Evolutionary conservation across 2,888 invertebrate species (phyloP).

Genomic region (Leuctra nigra): DNA sequence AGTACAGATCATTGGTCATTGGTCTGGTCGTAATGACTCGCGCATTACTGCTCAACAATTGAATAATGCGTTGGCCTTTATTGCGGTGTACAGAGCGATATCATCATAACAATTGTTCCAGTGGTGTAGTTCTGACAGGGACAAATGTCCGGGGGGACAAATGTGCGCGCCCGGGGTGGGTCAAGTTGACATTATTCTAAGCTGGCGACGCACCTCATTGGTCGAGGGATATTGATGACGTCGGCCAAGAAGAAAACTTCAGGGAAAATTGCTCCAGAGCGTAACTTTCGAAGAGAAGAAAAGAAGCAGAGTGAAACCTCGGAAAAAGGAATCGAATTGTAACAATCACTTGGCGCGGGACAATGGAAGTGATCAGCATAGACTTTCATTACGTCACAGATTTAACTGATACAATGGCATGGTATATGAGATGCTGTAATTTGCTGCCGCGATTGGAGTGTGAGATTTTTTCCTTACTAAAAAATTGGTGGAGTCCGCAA

Average conservation of each 20-base stretch:
- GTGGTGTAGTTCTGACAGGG: too few relatives aligned
- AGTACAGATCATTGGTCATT: too few relatives aligned
- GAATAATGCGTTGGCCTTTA: too few relatives aligned
- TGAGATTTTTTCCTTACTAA: background rate
- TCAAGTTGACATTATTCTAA: constrained; percentile 2
- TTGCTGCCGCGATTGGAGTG: background rate
- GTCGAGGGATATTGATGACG: background rate
- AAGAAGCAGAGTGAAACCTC: background rate
- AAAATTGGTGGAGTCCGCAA: background rate
- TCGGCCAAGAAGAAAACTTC: background rate
- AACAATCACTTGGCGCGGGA: background rate
- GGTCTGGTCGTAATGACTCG: too few relatives aligned
- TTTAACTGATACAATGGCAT: background rate
- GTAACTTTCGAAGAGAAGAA: background rate
- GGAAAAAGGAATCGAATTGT: background rate
- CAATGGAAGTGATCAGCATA: background rate
- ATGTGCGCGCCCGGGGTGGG: background rate
- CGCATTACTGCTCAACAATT: too few relatives aligned
- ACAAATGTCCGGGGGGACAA: too few relatives aligned
- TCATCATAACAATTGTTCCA: too few relatives aligned
- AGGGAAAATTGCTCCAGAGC: background rate
- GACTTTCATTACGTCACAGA: background rate
- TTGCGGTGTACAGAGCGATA: too few relatives aligned
- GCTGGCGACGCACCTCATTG: background rate
- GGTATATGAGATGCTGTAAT: background rate